phyloP scores from a whole-genome alignment of 2,797 vertebrate genomes.

The Hydrolagus colliei region DNA sequence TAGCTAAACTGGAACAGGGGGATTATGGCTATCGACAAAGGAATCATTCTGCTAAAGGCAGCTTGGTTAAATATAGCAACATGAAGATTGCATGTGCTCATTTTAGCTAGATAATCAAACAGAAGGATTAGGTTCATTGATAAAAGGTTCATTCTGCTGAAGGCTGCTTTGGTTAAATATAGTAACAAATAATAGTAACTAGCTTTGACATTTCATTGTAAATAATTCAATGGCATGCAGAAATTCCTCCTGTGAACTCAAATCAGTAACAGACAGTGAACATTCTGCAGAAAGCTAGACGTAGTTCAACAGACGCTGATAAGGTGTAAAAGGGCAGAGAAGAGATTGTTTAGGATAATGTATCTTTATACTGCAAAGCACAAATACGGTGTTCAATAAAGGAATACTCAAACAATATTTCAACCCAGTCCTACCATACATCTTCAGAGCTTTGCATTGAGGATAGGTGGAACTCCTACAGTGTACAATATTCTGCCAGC shows the following conservation, averaged over 20 bases:
- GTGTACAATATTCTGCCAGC: no score
- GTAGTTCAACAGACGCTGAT: background rate
- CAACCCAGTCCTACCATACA: no score
- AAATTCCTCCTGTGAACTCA: background rate
- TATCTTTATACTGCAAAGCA: no score
- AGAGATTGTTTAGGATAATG: no score
- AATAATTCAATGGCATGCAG: background rate
- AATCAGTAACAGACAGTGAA: background rate
- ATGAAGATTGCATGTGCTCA: background rate
- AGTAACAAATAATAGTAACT: background rate
- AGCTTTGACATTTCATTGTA: background rate
- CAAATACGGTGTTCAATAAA: no score
- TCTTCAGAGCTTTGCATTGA: no score
- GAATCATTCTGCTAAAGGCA: background rate
- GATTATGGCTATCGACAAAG: background rate
- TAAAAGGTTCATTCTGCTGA: no score
- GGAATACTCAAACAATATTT: no score
- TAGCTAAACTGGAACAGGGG: background rate
- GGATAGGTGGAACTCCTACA: no score
- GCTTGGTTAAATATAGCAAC: background rate
- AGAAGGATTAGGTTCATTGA: no score
- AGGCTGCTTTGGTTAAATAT: no score
- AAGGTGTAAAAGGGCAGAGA: background rate
- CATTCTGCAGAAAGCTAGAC: background rate
- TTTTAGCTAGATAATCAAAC: no score